Conservation (phyloP, 1,140 invertebrate genomes). For the Semibalanus balanoides region DNA sequence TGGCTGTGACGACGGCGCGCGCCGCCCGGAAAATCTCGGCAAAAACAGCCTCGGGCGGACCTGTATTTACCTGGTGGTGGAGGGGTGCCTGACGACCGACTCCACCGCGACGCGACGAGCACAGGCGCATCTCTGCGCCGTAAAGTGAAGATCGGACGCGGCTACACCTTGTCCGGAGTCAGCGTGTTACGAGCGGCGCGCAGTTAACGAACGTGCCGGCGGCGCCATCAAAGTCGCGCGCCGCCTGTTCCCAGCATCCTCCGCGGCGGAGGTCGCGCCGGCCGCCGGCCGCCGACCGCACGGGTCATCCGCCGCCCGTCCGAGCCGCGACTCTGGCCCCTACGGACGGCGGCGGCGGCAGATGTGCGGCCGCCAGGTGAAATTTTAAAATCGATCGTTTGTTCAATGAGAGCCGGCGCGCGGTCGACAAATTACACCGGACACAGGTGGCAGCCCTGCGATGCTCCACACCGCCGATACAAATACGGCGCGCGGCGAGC, state of each 20-base stretch:
- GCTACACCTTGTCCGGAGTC: background rate
- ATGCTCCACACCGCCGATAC: background rate
- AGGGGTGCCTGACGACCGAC: too few relatives aligned
- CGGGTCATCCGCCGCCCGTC: background rate
- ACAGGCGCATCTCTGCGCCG: background rate
- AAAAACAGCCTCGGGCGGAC: background rate
- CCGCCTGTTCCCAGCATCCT: background rate
- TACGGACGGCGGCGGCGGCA: background rate
- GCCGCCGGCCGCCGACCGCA: background rate
- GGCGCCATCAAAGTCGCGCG: background rate
- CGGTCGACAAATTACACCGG: background rate
- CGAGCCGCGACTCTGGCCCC: background rate
- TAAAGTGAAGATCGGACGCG: background rate
- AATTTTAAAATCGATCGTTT: background rate
- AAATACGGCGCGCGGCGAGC: background rate
- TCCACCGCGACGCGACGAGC: too few relatives aligned
- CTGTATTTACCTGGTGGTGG: background rate
- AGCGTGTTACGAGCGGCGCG: background rate
- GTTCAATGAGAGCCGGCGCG: background rate
- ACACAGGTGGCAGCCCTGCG: background rate
- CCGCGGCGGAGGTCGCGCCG: background rate
- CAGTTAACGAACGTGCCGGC: background rate
- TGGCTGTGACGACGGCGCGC: background rate
- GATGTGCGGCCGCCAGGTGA: background rate
- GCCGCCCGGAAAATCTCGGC: background rate